Base-by-base conservation (phyloP, 1,140 invertebrate genomes). In the Neodiprion pinetum region DNA sequence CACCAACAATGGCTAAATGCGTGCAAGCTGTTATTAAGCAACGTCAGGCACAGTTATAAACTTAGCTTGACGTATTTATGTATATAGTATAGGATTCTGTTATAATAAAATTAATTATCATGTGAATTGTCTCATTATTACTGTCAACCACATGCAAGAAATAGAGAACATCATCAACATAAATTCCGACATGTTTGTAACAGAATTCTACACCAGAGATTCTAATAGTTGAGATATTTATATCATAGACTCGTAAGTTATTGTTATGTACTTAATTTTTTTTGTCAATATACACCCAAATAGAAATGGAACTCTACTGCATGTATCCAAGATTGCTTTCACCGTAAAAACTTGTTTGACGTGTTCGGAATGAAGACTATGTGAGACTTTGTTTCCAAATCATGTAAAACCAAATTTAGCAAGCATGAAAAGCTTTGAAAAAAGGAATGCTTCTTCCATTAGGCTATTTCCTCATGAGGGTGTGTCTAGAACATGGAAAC, bases 1-100 rank as follows among this genome's bases (percentile, higher is more conserved):
- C 98, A 14, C 93, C 95, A 74, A 99, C 98, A 48, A 99, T 99
- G 99, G 97, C 98, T 40, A 98, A 99, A 89, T 99, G 98, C 89
- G 94, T 99, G 68, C 93, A 96, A 83, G 97, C 98, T 61, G 95
- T 95, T 9, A 87, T 92, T 66, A 97, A 97, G 84, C 94, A 95
- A 81, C 92, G 92, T 79, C 86, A 92, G 81, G 89, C 86, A 40
- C 89, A 90, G 80, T 89, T 88, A 82, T 91, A 82, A 80, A 76
- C 70, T 40, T 72, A 17, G n/a, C 53, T 61, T 49, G n/a, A 47
- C 21, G 14, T n/a, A 53, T 71, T 74, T 74, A 74, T 83, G 80
- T 83, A 82, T 77, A 82, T 83, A 83, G 80, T 61, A 77, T 78
- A 73, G 74, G 70, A 80, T 72, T 75, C 61, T 78, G 74, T 81